These are phyloP conservation scores for Eupithecia exiguata DNA, from an alignment of 2,888 invertebrate species.

Conservation along the genomic window DNA sequence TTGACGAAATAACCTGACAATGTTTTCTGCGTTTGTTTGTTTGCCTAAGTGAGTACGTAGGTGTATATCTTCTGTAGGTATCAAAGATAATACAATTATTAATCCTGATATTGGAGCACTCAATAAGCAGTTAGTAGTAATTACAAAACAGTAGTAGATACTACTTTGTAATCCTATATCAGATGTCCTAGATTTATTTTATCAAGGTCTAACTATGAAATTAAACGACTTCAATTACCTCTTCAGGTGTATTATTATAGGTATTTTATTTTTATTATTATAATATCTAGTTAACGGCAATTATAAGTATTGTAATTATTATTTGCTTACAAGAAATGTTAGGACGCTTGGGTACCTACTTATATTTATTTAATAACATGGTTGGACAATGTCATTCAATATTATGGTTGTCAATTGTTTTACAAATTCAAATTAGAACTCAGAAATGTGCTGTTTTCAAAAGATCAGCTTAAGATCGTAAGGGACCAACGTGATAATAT, in stretches of 20 bases:
- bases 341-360: not conserved
- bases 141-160: no score
- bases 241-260: not conserved
- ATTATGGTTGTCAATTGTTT: not conserved
- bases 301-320: not conserved
- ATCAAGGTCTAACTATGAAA: slow-evolving; percentile 22
- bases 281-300: not conserved
- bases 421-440: not conserved
- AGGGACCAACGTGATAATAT: not conserved
- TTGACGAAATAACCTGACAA: not conserved
- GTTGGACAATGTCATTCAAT: not conserved
- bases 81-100: not conserved
- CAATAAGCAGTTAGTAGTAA: slow-evolving; percentile 3
- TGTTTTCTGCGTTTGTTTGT: not conserved
- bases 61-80: not conserved
- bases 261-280: not conserved
- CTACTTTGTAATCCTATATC: slow-evolving; percentile 27
- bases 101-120: slow-evolving; percentile 5
- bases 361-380: not conserved
- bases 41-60: not conserved
- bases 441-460: not conserved
- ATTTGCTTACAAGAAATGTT: not conserved
- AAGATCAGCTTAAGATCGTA: not conserved
- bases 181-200: slow-evolving; percentile 29
- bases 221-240: not conserved